Evolutionary conservation across 1,140 invertebrate species (phyloP).

Genomic region (Temnothorax curvispinosus): DNA sequence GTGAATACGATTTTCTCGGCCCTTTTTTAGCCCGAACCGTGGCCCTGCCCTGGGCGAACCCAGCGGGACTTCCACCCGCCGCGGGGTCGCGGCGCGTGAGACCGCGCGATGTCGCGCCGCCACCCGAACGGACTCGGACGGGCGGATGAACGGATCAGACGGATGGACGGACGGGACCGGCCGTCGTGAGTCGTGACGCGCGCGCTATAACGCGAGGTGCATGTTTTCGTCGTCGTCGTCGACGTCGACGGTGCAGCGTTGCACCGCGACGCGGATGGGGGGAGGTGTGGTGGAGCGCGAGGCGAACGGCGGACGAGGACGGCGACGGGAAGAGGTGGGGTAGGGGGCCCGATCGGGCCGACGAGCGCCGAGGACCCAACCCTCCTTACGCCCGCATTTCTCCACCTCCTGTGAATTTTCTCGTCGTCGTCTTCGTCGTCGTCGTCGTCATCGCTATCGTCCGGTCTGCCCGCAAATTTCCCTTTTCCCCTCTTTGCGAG

Average conservation of each 20-base stretch:
- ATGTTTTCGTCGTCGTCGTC: slow-evolving; percentile 28
- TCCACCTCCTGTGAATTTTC: slow-evolving; percentile 66
- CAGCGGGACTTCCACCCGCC: slow-evolving; percentile 5
- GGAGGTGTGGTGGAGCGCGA: not conserved
- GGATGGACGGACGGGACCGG: not conserved
- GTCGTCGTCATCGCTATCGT: slow-evolving; percentile 29
- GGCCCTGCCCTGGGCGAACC: not conserved
- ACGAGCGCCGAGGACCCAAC: slow-evolving; percentile 71
- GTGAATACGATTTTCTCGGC: slow-evolving; percentile 80
- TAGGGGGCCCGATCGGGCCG: not conserved
- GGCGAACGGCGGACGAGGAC: not conserved
- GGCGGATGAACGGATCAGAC: not conserved
- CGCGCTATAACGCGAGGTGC: slow-evolving; percentile 1
- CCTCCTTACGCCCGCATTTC: slow-evolving; percentile 79
- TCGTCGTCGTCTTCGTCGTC: not conserved
- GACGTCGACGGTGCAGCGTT: not conserved
- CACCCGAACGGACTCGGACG: not conserved
- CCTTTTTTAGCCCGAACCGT: slow-evolving; percentile 38
- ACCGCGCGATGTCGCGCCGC: slow-evolving; percentile 7
- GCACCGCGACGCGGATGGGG: not conserved
- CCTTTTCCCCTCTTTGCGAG: not conserved
- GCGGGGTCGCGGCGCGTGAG: not conserved
- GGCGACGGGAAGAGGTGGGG: not conserved
- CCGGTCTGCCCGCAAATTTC: slow-evolving; percentile 8
- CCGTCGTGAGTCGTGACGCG: not conserved